Conservation (phyloP, 2,888 invertebrate genomes). For the Drosophila paranaensis region DNA sequence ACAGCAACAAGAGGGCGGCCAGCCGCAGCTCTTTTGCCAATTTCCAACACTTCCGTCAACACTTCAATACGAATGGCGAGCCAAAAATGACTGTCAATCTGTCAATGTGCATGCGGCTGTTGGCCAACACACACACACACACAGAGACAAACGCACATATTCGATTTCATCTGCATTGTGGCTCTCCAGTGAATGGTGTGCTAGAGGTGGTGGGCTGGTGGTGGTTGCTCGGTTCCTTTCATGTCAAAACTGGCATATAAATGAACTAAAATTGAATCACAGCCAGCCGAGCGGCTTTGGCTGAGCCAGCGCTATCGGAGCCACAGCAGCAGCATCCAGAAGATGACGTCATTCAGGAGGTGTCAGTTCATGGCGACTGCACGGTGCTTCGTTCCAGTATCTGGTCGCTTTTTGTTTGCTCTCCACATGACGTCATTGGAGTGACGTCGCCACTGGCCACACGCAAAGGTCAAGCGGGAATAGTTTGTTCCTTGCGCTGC, state of each 20-base stretch:
- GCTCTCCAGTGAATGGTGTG: slow-evolving; percentile 2
- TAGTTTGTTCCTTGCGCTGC: slow-evolving; percentile 14
- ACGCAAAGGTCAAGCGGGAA: slow-evolving; percentile 58
- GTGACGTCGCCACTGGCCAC: slow-evolving; percentile 51
- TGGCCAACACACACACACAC: slow-evolving; percentile 26
- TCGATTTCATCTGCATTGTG: slow-evolving; percentile 50
- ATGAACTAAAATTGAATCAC: slow-evolving; percentile 65
- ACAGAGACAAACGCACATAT: slow-evolving; percentile 23
- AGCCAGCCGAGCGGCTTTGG: slow-evolving; percentile 35
- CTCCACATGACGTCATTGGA: slow-evolving; percentile 62
- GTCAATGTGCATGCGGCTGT: slow-evolving; percentile 60
- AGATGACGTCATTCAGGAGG: slow-evolving; percentile 47
- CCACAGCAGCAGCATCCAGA: slow-evolving; percentile 19
- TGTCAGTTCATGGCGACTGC: slow-evolving; percentile 22
- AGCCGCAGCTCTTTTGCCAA: slow-evolving; percentile 62
- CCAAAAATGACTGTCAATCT: slow-evolving; percentile 77
- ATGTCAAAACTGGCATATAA: slow-evolving; percentile 60
- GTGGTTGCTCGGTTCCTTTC: slow-evolving; percentile 33
- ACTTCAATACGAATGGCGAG: slow-evolving; percentile 66
- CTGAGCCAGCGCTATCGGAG: slow-evolving; percentile 16
- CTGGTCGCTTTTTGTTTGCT: slow-evolving; percentile 41
- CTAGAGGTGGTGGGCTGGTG: slow-evolving; percentile 16
- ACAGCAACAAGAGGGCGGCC: slow-evolving; percentile 13
- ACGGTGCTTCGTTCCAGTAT: slow-evolving; percentile 32
- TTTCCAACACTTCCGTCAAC: slow-evolving; percentile 77